These are phyloP conservation scores for Pleuronectes platessa DNA, from an alignment of 2,113 vertebrate species.

Conservation along the genomic window DNA sequence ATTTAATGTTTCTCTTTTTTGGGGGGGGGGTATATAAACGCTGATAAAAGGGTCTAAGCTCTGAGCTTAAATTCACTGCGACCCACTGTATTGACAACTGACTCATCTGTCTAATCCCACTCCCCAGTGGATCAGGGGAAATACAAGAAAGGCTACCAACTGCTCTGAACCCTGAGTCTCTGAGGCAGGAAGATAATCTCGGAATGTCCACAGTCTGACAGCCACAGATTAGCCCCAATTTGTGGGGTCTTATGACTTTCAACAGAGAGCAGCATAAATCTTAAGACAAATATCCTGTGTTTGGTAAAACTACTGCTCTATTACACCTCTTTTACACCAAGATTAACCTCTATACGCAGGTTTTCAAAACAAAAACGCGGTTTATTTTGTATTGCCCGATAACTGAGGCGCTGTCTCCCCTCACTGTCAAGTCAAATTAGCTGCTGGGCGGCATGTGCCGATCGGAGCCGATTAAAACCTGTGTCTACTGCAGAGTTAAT, in stretches of 20 bases:
- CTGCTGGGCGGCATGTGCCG: too few species aligned
- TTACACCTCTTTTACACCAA: too few species aligned
- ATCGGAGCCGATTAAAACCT: not conserved
- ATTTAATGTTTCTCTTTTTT: slow-evolving; percentile 1
- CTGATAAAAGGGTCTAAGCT: slow-evolving; percentile 34
- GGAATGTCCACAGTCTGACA: slow-evolving; percentile 32
- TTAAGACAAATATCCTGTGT: not conserved
- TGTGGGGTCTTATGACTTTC: slow-evolving; percentile 16
- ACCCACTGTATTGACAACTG: slow-evolving; percentile 51
- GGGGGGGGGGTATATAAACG: slow-evolving; percentile 5
- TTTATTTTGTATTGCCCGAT: too few species aligned
- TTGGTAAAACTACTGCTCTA: not conserved
- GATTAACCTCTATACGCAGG: too few species aligned
- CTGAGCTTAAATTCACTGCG: slow-evolving; percentile 30
- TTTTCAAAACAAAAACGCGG: too few species aligned
- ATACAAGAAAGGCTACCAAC: slow-evolving; percentile 58
- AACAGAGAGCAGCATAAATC: not conserved
- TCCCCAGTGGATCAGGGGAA: slow-evolving; percentile 67
- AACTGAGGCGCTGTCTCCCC: not conserved
- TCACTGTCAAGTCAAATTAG: not conserved
- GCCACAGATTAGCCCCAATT: slow-evolving; percentile 53
- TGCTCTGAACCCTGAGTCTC: slow-evolving; percentile 6
- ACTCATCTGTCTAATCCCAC: slow-evolving; percentile 67
- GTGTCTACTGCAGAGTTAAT: not conserved
- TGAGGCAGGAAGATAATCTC: slow-evolving; percentile 59